These are phyloP conservation scores for Ophonus ardosiacus DNA, from an alignment of 2,888 invertebrate species.

Conservation along the genomic window DNA sequence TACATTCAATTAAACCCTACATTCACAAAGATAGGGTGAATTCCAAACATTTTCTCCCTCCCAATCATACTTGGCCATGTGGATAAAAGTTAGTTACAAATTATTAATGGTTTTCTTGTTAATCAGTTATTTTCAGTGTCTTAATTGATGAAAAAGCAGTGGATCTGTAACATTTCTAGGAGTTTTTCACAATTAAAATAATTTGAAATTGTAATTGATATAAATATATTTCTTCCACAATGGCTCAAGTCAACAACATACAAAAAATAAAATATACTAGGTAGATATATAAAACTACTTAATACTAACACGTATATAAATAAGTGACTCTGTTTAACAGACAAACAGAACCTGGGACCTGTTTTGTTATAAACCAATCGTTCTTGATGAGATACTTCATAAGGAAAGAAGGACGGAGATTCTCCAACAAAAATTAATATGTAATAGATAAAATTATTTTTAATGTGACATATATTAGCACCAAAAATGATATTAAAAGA, in stretches of 20 bases:
- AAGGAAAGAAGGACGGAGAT: slow-evolving; percentile 55
- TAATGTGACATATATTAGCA: slow-evolving; percentile 11
- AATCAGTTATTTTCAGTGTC: slow-evolving; percentile 67
- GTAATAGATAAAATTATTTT: too few relatives aligned
- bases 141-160: slow-evolving; percentile 57
- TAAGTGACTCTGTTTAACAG: slow-evolving; percentile 59
- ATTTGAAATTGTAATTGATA: slow-evolving; percentile 72
- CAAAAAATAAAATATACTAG: slow-evolving; percentile 75
- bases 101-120: slow-evolving; percentile 70
- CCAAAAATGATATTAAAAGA: not conserved
- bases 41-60: not conserved
- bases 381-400: slow-evolving; percentile 50
- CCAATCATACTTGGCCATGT: slow-evolving; percentile 74
- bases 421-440: not conserved
- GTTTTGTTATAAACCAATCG: slow-evolving; percentile 44
- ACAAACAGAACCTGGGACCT: slow-evolving; percentile 33
- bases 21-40: slow-evolving; percentile 4
- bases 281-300: slow-evolving; percentile 72
- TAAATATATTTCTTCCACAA: slow-evolving; percentile 77
- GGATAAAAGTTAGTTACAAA: slow-evolving; percentile 73
- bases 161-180: slow-evolving; percentile 38
- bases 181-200: slow-evolving; percentile 47
- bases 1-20: slow-evolving; percentile 13
- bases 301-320: slow-evolving; percentile 64
- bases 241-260: slow-evolving; percentile 77